These are phyloP conservation scores for Brenthis daphne DNA, from an alignment of 2,888 invertebrate species.

Conservation along the genomic window DNA sequence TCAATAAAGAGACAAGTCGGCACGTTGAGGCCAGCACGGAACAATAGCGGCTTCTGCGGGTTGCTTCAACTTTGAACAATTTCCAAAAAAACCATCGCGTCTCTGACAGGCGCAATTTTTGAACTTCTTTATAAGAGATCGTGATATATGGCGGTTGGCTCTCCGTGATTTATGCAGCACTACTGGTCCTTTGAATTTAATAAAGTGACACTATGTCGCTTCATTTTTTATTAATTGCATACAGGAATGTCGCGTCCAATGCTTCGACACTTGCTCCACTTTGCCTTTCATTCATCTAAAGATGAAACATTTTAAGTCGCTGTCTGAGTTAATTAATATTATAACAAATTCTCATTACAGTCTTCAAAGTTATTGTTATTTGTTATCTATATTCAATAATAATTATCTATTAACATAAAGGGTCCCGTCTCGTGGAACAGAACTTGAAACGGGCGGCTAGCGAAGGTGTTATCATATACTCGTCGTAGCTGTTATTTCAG, in stretches of 20 bases:
- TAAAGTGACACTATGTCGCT: conserved; percentile 27
- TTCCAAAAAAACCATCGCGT: conserved; percentile 43
- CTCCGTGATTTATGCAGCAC: conserved; percentile 39
- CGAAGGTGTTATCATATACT: no score
- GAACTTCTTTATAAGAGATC: conserved; percentile 47
- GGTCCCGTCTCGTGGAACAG: no score
- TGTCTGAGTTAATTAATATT: no score
- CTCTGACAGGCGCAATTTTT: conserved; percentile 57
- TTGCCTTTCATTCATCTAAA: neutral
- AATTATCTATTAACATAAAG: no score
- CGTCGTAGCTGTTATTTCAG: no score
- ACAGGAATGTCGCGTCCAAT: neutral
- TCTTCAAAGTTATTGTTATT: no score
- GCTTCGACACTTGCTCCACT: neutral
- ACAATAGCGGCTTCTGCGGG: conserved; percentile 25
- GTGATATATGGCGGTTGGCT: conserved; percentile 58
- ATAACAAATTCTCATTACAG: no score
- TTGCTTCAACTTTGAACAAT: conserved; percentile 25
- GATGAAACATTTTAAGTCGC: neutral
- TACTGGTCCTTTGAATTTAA: conserved; percentile 31
- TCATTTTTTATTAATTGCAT: conserved; percentile 28
- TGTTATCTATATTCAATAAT: no score
- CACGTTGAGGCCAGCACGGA: conserved; percentile 1
- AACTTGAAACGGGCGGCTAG: no score
- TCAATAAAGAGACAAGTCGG: conserved; percentile 2